Conservation (phyloP, 2,888 invertebrate genomes). For the Pristionchus fissidentatus region DNA sequence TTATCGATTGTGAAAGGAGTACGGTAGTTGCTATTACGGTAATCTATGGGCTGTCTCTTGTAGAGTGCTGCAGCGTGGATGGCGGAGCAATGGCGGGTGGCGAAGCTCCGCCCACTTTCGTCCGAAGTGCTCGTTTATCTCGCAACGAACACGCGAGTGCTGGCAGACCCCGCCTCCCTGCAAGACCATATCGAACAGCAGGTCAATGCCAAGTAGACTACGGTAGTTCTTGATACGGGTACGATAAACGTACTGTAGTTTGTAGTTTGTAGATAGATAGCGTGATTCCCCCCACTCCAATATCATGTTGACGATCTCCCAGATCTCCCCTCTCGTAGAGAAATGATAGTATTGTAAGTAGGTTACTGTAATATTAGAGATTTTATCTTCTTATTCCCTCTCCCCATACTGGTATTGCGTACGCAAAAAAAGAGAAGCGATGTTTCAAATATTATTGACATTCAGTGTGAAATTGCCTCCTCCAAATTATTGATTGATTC, state of each 20-base stretch:
- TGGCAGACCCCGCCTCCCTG: constrained; percentile 61
- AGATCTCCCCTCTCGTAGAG: background rate
- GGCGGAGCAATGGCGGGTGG: constrained; percentile 62
- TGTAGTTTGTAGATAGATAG: background rate
- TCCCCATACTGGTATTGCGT: background rate
- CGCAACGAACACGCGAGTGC: constrained; percentile 67
- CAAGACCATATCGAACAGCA: constrained; percentile 59
- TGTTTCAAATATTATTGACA: background rate
- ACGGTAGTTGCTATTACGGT: no score
- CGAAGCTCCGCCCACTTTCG: constrained; percentile 69
- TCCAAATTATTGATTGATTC: background rate
- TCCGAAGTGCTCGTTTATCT: constrained; percentile 67
- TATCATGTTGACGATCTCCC: background rate
- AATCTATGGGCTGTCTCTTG: background rate
- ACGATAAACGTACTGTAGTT: background rate
- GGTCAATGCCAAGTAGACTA: constrained; percentile 48
- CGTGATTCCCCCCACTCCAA: background rate
- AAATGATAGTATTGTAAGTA: background rate
- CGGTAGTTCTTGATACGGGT: background rate
- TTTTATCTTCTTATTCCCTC: constrained; percentile 2
- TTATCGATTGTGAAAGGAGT: no score
- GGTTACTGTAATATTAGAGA: background rate
- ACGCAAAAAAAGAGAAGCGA: constrained; percentile 5
- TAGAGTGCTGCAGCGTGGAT: constrained; percentile 60
- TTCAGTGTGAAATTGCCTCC: background rate